Conservation (phyloP, 2,113 vertebrate genomes). For the Oncorhynchus kisutch region DNA sequence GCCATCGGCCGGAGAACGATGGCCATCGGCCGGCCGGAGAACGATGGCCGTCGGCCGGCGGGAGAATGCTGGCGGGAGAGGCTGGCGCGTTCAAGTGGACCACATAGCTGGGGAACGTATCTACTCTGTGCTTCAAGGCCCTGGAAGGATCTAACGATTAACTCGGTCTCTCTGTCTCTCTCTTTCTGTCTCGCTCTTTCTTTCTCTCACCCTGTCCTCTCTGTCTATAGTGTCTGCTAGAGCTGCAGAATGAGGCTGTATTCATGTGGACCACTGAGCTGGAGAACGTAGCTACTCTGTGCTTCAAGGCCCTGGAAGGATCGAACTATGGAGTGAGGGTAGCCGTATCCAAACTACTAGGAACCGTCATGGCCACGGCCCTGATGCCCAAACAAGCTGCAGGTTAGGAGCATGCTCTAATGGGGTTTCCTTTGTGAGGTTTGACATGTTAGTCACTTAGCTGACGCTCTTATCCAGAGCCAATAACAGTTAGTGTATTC, state of each 20-base stretch:
- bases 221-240: constrained; percentile 84
- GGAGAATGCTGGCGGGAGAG: too few species aligned
- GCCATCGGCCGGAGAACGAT: too few species aligned
- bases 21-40: too few species aligned
- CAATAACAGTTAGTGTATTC: too few species aligned
- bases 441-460: too few species aligned
- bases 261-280: constrained; percentile 99
- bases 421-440: too few species aligned
- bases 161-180: neutral
- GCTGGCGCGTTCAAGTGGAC: constrained; percentile 94
- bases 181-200: neutral
- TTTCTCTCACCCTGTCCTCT: neutral
- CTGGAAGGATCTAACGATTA: constrained; percentile 93
- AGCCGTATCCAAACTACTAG: constrained; percentile 92
- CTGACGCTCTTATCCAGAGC: too few species aligned
- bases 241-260: constrained; percentile 96
- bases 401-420: constrained; percentile 67
- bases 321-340: constrained; percentile 97
- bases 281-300: constrained; percentile 93
- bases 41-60: too few species aligned
- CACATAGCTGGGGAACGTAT: constrained; percentile 92
- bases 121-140: constrained; percentile 94
- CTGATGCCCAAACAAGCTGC: constrained; percentile 96
- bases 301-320: constrained; percentile 95
- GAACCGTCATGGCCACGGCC: constrained; percentile 95